phyloP scores from a whole-genome alignment of 2,888 invertebrate species.

The Biston stratarius region DNA sequence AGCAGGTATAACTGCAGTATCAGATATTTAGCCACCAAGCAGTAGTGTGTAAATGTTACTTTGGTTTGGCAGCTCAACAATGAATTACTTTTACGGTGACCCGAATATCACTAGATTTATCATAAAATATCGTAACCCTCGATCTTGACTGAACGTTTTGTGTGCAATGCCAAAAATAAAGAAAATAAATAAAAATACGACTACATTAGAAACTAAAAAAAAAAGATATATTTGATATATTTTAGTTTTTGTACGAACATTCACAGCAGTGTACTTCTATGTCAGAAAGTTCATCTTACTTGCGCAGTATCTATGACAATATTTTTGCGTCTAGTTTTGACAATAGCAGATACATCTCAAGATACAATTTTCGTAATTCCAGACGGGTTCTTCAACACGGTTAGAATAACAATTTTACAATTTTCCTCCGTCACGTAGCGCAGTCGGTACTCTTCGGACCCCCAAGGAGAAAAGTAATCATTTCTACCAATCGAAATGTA shows the following conservation, averaged over 20 bases:
- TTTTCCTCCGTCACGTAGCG: slow-evolving; percentile 80
- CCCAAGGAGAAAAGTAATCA: slow-evolving; percentile 78
- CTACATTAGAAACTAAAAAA: no score
- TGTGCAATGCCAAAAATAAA: no score
- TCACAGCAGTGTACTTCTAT: not conserved
- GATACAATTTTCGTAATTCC: slow-evolving; percentile 81
- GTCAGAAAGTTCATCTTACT: not conserved
- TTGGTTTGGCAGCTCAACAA: no score
- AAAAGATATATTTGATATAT: no score
- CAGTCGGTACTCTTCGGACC: slow-evolving; percentile 75
- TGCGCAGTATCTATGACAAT: slow-evolving; percentile 12
- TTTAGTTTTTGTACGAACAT: not conserved
- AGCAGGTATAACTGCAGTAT: not conserved
- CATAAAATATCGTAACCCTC: no score
- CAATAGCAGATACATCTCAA: slow-evolving; percentile 69
- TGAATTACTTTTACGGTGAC: no score
- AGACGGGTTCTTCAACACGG: slow-evolving; percentile 75
- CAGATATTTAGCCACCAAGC: not conserved
- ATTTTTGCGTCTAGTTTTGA: slow-evolving; percentile 54
- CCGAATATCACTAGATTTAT: no score
- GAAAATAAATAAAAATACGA: no score
- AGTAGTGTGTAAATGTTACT: no score
- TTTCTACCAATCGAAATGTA: slow-evolving; percentile 77
- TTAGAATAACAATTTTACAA: slow-evolving; percentile 84
- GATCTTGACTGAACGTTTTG: no score